Evolutionary conservation across 2,888 invertebrate species (phyloP).

Genomic region (Crioceris asparagi): DNA sequence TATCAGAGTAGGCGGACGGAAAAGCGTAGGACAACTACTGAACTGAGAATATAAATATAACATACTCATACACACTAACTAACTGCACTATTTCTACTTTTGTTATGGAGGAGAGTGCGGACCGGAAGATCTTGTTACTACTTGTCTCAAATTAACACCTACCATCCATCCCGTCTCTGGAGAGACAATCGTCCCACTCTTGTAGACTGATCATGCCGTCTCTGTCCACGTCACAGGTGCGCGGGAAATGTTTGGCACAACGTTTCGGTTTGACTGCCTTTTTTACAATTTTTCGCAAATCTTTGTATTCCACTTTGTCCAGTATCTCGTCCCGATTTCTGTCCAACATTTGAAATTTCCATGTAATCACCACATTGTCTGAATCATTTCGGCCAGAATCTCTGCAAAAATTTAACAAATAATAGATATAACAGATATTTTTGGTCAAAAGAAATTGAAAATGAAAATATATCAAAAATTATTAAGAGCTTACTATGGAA

Average conservation of each 20-base stretch:
- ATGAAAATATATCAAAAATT: too few relatives aligned
- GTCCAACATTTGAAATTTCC: conserved; percentile 86
- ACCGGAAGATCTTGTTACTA: too few relatives aligned
- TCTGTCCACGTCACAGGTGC: conserved; percentile 74
- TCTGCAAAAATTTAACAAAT: conserved; percentile 21
- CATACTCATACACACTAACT: too few relatives aligned
- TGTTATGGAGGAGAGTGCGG: too few relatives aligned
- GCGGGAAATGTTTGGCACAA: conserved; percentile 81
- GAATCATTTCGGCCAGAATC: conserved; percentile 27
- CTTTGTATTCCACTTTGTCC: conserved; percentile 72
- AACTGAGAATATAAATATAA: too few relatives aligned
- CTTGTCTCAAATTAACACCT: too few relatives aligned
- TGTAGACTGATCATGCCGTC: conserved; percentile 66
- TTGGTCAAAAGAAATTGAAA: too few relatives aligned
- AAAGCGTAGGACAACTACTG: too few relatives aligned
- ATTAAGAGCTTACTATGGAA: too few relatives aligned
- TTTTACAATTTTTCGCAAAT: conserved; percentile 69
- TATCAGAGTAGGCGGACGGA: too few relatives aligned
- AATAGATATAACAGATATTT: not conserved
- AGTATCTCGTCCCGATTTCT: conserved; percentile 64
- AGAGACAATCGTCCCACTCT: conserved; percentile 74
- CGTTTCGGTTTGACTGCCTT: conserved; percentile 82
- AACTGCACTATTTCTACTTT: too few relatives aligned
- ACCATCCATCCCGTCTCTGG: conserved; percentile 3
- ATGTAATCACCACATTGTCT: conserved; percentile 58